These are phyloP conservation scores for Griposia aprilina DNA, from an alignment of 2,888 invertebrate genomes.

Conservation along the genomic window DNA sequence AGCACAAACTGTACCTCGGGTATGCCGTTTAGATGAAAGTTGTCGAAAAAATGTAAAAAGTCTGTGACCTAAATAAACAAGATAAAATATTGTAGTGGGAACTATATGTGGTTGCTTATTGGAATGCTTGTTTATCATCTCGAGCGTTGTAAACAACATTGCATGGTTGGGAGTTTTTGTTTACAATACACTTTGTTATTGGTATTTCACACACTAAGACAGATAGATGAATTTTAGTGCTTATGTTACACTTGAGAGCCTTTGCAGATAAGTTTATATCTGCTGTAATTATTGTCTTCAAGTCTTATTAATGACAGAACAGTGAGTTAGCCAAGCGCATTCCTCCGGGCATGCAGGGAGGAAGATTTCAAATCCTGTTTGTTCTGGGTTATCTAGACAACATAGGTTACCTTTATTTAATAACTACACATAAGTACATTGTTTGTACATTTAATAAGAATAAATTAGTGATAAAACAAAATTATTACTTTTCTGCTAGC, in stretches of 20 bases:
- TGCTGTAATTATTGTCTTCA: not conserved
- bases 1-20: slow-evolving; percentile 87
- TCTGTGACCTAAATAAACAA: slow-evolving; percentile 75
- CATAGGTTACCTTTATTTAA: not conserved
- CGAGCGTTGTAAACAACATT: slow-evolving; percentile 67
- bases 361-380: not conserved
- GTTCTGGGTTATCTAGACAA: not conserved
- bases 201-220: slow-evolving; percentile 10
- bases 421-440: not conserved
- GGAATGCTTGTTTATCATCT: slow-evolving; percentile 70
- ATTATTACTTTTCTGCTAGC: not conserved
- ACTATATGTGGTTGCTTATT: slow-evolving; percentile 16
- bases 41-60: slow-evolving; percentile 81
- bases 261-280: not conserved
- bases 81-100: slow-evolving; percentile 50
- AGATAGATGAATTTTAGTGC: slow-evolving; percentile 4
- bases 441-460: slow-evolving; percentile 5
- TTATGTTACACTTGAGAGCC: slow-evolving; percentile 15
- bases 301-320: not conserved
- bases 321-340: not conserved
- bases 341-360: too few species aligned
- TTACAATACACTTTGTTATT: slow-evolving; percentile 47
- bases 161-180: slow-evolving; percentile 35
- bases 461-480: not conserved
- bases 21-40: slow-evolving; percentile 86